Evolutionary conservation across 2,113 vertebrate species (phyloP), one percentile per base, ranked within the genome.

Genomic region (Phyllostomus discolor): DNA sequence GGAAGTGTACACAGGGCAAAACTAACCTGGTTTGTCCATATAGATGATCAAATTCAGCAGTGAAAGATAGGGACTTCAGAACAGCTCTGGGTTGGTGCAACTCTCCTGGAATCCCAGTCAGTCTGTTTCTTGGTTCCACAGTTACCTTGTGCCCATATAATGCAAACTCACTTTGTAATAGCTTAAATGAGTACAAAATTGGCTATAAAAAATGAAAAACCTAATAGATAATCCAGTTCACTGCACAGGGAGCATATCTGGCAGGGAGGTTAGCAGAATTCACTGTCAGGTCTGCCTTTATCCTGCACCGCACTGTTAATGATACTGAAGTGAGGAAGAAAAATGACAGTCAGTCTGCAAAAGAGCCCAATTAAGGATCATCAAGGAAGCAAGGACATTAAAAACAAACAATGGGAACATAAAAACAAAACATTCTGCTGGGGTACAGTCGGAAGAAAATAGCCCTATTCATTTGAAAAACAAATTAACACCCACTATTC

Each of bases 121-220:
- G 4, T 62, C 26, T 88, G 4, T 62, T 72, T 15, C 33, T 95
- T 91, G 93, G 54, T 89, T 81, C 80, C 43, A 59, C 46, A 9
- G 35, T 95, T 92, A 91, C 50, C 28, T 86, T 95, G 57, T 48
- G 81, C 31, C 50, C 33, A 89, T 31, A 33, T 57, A 91, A 95
- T 41, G 31, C 10, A 92, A 86, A 82, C 64, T 59, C 35, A 85
- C 80, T 94, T 90, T 96, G 43, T 87, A 97, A 84, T 88, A 38
- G 17, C n/a, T 88, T 88, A 20, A 89, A 72, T 76, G 52, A 20
- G 50, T 93, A 94, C 70, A 96, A 96, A 96, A 93, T 28, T 80
- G 24, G 76, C 12, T 15, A 73, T 46, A 83, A 84, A 93, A 92
- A 84, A 86, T 64, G n/a, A 94, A 94, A 85, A 26, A 9, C 11